Conservation (phyloP, 2,113 vertebrate genomes). For the Sylvilagus bachmani region DNA sequence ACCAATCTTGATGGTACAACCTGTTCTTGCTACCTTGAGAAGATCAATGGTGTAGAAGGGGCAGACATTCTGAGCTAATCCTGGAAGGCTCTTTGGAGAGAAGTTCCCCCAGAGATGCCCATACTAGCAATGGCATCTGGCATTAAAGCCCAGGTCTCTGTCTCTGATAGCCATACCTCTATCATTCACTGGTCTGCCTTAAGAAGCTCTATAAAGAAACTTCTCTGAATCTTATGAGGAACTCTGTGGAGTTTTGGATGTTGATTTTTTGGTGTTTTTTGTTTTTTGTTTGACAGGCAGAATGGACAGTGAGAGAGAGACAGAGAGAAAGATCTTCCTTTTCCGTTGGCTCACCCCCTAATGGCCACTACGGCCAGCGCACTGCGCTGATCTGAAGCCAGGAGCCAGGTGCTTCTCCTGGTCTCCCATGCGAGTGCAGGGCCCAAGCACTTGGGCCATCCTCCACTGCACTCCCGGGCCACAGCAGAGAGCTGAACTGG, state of each 20-base stretch:
- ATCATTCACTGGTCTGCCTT: conserved; percentile 19
- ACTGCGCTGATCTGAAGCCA: too few relatives aligned
- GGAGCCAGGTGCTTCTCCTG: too few relatives aligned
- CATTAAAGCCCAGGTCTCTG: neutral
- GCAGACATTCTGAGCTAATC: neutral
- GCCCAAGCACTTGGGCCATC: too few relatives aligned
- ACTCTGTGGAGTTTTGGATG: conserved; percentile 1
- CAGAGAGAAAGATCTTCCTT: too few relatives aligned
- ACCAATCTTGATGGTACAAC: neutral
- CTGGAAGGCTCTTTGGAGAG: neutral
- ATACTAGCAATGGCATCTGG: neutral
- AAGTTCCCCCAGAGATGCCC: neutral
- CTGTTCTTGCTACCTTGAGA: neutral
- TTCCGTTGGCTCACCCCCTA: too few relatives aligned
- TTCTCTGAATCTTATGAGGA: conserved; percentile 38
- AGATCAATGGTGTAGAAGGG: neutral
- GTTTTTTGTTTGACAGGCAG: neutral
- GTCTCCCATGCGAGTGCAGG: too few relatives aligned
- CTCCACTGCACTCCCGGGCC: too few relatives aligned
- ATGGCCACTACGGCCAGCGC: too few relatives aligned
- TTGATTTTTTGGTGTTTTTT: neutral
- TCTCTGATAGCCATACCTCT: conserved; percentile 43
- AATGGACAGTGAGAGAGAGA: too few relatives aligned
- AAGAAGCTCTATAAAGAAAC: conserved; percentile 39
- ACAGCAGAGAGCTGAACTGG: too few relatives aligned